Percentiles rank a stretch among this genome's conserved stretches.
Evolutionary conservation across 2,113 vertebrate genomes (phyloP).

Genomic region (Mustelus asterias): DNA sequence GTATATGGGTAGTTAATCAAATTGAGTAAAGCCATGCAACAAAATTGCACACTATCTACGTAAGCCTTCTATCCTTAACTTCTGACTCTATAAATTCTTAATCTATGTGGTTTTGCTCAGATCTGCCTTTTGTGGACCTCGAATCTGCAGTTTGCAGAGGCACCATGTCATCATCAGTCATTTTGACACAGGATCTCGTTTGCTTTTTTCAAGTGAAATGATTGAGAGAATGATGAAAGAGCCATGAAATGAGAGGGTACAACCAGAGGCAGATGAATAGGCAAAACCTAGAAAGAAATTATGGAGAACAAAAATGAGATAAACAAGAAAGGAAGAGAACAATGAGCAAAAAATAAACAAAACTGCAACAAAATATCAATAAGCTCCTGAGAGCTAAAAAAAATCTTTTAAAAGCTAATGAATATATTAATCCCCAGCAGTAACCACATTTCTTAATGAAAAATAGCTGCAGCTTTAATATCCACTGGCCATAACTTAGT

Average conservation of each 20-base stretch:
- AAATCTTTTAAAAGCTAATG: neutral
- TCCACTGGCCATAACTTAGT: neutral
- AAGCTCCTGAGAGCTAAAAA: neutral
- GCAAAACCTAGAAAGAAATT: neutral
- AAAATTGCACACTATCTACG: neutral
- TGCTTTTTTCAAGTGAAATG: neutral
- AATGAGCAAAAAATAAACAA: neutral
- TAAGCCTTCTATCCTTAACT: neutral
- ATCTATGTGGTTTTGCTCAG: neutral
- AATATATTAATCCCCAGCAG: neutral
- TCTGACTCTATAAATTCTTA: neutral
- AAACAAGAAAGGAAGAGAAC: neutral
- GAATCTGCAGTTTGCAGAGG: neutral
- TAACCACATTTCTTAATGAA: neutral
- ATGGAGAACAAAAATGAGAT: neutral
- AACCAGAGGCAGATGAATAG: no score
- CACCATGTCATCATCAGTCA: neutral
- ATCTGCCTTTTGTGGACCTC: neutral
- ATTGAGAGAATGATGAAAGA: constrained; percentile 1
- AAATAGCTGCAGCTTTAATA: neutral
- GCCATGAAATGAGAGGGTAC: neutral
- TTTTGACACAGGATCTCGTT: constrained; percentile 6
- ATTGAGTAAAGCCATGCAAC: neutral
- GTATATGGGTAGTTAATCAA: neutral
- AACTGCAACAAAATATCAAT: neutral